These are phyloP conservation scores for Cheilosia scutellata DNA, from an alignment of 2,888 invertebrate genomes.

Conservation along the genomic window DNA sequence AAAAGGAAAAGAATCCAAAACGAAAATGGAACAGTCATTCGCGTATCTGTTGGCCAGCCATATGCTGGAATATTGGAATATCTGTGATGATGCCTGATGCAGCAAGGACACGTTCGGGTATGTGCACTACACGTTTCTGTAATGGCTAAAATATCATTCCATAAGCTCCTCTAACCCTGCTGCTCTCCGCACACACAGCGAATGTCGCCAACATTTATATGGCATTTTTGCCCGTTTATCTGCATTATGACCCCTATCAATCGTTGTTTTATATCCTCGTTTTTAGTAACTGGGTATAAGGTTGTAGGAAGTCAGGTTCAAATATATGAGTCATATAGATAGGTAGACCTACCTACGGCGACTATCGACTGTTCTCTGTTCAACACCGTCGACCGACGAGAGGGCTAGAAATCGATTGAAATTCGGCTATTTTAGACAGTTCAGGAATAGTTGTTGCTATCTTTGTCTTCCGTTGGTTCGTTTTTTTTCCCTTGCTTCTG, in stretches of 20 bases:
- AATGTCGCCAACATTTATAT: constrained; percentile 70
- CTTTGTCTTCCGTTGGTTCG: constrained; percentile 34
- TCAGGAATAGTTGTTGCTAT: constrained; percentile 43
- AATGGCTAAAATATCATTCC: constrained; percentile 69
- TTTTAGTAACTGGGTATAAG: constrained; percentile 29
- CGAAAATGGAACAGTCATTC: constrained; percentile 19
- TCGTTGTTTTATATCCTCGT: constrained; percentile 68
- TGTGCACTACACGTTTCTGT: constrained; percentile 66
- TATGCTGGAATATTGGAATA: constrained; percentile 38
- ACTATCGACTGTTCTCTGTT: constrained; percentile 2
- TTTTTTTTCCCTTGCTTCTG: constrained; percentile 9
- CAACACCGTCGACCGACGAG: constrained; percentile 42
- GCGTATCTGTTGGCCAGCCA: constrained; percentile 49
- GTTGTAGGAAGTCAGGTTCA: constrained; percentile 26
- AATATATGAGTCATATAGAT: constrained; percentile 7
- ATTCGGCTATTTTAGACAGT: constrained; percentile 54
- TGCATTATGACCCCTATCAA: constrained; percentile 75
- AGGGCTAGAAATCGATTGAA: constrained; percentile 63
- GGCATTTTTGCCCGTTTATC: constrained; percentile 72
- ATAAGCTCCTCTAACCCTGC: constrained; percentile 29
- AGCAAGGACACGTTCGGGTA: constrained; percentile 54
- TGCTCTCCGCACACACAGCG: constrained; percentile 32
- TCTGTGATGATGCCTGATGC: constrained; percentile 20
- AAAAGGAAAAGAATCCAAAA: background rate
- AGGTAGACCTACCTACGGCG: constrained; percentile 14